These are phyloP conservation scores for Entomobrya proxima DNA, from an alignment of 2,888 invertebrate species.

Conservation along the genomic window DNA sequence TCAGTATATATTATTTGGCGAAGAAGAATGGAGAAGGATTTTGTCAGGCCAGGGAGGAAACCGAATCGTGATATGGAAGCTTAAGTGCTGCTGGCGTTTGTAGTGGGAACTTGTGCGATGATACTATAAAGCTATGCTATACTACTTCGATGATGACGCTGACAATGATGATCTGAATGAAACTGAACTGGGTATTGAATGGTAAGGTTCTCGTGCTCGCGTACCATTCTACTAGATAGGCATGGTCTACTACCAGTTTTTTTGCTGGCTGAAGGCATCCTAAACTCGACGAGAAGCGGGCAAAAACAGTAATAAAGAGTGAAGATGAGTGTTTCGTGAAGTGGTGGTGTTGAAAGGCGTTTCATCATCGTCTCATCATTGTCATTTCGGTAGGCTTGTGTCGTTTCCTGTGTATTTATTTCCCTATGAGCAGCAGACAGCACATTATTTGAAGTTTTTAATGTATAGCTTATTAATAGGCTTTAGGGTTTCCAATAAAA, in stretches of 20 bases:
- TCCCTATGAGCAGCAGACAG: neutral
- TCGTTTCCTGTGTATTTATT: slow-evolving; percentile 5
- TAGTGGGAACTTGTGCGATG: neutral
- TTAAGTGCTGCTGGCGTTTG: slow-evolving; percentile 10
- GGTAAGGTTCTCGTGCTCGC: neutral
- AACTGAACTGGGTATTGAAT: neutral
- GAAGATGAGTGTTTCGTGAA: neutral
- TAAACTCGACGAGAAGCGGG: neutral
- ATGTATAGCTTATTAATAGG: too few species aligned
- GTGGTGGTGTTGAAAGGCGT: slow-evolving; percentile 8
- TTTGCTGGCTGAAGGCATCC: slow-evolving; percentile 10
- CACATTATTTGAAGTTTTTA: too few species aligned
- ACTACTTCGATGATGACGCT: neutral
- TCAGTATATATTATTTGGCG: neutral
- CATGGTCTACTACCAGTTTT: neutral
- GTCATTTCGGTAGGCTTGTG: slow-evolving; percentile 17
- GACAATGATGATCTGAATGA: neutral
- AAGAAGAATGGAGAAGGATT: slow-evolving; percentile 16
- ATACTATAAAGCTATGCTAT: too few species aligned
- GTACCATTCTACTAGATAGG: neutral
- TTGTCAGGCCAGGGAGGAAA: too few species aligned
- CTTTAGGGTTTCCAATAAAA: neutral
- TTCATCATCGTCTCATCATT: slow-evolving; percentile 20
- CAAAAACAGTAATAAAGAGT: neutral
- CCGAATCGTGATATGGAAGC: slow-evolving; percentile 21